phyloP scores from a whole-genome alignment of 1,140 invertebrate genomes.

The Drosophila triauraria region DNA sequence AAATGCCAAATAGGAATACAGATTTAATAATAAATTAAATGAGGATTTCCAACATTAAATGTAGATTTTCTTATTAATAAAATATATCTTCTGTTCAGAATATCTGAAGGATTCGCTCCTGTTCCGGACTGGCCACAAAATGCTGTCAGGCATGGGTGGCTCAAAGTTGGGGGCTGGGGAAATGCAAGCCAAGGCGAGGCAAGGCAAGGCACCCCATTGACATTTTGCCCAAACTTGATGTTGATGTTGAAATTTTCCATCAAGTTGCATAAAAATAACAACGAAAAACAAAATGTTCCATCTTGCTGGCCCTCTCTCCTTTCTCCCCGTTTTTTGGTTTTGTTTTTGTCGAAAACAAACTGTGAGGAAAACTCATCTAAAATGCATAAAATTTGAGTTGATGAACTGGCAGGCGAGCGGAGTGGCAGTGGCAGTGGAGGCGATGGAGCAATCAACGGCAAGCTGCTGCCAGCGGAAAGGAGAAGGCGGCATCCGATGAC shows the following conservation, averaged over 20 bases:
- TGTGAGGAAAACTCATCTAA: slow-evolving; percentile 82
- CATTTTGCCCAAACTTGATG: slow-evolving; percentile 83
- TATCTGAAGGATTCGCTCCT: slow-evolving; percentile 33
- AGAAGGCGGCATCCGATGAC: slow-evolving; percentile 54
- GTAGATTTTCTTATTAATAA: neutral
- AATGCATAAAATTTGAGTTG: slow-evolving; percentile 84
- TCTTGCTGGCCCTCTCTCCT: slow-evolving; percentile 15
- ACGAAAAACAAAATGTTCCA: slow-evolving; percentile 58
- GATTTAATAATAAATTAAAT: neutral
- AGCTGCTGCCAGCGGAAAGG: slow-evolving; percentile 47
- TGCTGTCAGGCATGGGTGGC: slow-evolving; percentile 59
- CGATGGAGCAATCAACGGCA: slow-evolving; percentile 67
- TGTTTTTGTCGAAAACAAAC: slow-evolving; percentile 67
- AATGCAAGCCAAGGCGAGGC: slow-evolving; percentile 22
- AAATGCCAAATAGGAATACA: neutral
- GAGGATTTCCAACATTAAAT: no score
- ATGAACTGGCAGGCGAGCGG: slow-evolving; percentile 59
- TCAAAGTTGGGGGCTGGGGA: slow-evolving; percentile 7
- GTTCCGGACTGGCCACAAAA: slow-evolving; percentile 48
- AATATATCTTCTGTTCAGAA: neutral
- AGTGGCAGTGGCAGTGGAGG: slow-evolving; percentile 9
- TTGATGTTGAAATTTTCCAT: slow-evolving; percentile 84
- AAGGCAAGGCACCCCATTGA: slow-evolving; percentile 68
- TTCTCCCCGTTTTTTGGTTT: slow-evolving; percentile 17
- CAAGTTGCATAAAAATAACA: slow-evolving; percentile 83